These are phyloP conservation scores for Mastomys natalensis DNA, from an alignment of 2,113 vertebrate species.

Conservation along the genomic window DNA sequence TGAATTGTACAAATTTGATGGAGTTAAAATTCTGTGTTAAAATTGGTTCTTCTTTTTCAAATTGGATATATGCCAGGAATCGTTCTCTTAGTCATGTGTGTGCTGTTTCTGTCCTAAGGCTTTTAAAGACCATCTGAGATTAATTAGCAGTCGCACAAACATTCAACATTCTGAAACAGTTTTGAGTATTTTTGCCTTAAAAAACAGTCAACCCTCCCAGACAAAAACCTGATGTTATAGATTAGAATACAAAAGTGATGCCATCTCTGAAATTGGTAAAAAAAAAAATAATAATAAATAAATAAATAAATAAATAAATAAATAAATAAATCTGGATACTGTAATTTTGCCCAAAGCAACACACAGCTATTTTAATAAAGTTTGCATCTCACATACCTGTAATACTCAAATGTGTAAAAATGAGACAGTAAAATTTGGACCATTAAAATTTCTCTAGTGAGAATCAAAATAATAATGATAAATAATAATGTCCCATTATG, in stretches of 20 bases:
- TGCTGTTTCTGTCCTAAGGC: neutral
- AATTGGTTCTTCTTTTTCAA: conserved; percentile 41
- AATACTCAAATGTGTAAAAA: conserved; percentile 41
- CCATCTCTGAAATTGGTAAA: neutral
- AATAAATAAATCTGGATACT: neutral
- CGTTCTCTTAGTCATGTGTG: neutral
- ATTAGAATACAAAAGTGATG: neutral
- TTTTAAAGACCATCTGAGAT: conserved; percentile 28
- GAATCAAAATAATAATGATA: conserved; percentile 48
- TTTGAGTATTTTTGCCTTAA: conserved; percentile 27
- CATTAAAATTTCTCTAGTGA: conserved; percentile 24
- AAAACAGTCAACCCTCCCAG: neutral
- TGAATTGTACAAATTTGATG: neutral
- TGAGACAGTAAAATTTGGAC: neutral
- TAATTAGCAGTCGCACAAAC: conserved; percentile 23
- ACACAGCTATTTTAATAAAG: neutral
- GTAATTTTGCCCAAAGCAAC: neutral
- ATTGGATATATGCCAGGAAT: neutral
- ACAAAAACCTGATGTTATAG: neutral
- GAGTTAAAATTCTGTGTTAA: neutral
- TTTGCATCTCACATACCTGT: neutral
- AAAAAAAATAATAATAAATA: too few species aligned
- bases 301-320: neutral
- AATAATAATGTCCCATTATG: conserved; percentile 42
- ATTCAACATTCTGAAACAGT: neutral